Percentiles rank a stretch among this genome's conserved stretches.
Conservation (phyloP, 2,888 invertebrate genomes). For the Acleris cristana region DNA sequence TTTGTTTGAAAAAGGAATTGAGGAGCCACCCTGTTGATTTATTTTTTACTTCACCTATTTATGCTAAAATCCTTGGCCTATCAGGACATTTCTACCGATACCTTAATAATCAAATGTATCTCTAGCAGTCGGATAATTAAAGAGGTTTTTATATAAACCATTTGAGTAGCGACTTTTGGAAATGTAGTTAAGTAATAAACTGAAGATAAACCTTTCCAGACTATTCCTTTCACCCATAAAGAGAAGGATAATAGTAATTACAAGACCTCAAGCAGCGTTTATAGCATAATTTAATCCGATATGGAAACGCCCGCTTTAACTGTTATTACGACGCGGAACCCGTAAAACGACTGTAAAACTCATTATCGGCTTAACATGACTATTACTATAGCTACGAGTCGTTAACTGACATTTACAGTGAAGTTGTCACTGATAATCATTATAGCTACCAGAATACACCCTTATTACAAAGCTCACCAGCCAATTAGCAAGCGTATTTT, state of each 20-base stretch:
- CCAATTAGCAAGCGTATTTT: background rate
- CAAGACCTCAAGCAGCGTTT: conserved; percentile 20
- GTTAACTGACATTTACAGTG: conserved; percentile 15
- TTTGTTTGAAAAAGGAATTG: too few species aligned
- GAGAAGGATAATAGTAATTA: background rate
- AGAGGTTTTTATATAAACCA: too few species aligned
- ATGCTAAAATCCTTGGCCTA: too few species aligned
- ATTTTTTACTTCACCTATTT: too few species aligned
- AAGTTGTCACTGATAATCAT: background rate
- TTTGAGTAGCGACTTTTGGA: too few species aligned
- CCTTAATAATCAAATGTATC: too few species aligned
- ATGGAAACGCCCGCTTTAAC: conserved; percentile 24
- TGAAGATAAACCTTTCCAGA: too few species aligned
- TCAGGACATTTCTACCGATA: too few species aligned
- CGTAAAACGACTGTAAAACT: conserved; percentile 31
- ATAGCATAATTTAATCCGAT: conserved; percentile 29
- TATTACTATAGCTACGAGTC: conserved; percentile 15
- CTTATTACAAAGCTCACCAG: background rate
- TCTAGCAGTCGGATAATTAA: too few species aligned
- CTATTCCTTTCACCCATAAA: background rate
- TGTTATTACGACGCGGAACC: conserved; percentile 29
- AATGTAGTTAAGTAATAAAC: too few species aligned
- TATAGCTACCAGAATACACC: conserved; percentile 2
- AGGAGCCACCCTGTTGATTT: too few species aligned
- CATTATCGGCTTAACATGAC: conserved; percentile 33